Evolutionary conservation across 2,113 vertebrate species (phyloP).

Genomic region (Tragelaphus buxtoni): DNA sequence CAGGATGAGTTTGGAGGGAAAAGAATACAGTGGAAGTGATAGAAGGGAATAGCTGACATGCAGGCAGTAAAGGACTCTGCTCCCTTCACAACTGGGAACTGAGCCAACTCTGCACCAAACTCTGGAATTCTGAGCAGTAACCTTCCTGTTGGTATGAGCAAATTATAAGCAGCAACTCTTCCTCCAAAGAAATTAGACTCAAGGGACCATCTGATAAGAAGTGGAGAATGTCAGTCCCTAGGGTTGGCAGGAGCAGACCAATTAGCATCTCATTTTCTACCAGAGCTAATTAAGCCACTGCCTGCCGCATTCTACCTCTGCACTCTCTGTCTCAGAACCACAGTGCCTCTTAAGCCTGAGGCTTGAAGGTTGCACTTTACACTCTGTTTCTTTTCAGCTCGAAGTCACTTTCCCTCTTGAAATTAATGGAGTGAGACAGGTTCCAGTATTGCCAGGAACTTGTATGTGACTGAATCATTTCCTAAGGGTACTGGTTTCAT

Average conservation of each 20-base stretch:
- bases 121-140: not conserved
- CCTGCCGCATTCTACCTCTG: not conserved
- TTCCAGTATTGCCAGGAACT: not conserved
- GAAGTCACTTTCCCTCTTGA: not conserved
- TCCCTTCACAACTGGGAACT: not conserved
- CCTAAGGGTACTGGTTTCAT: not conserved
- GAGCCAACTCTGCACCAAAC: not conserved
- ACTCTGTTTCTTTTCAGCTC: not conserved
- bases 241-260: not conserved
- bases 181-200: not conserved
- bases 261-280: not conserved
- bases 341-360: not conserved
- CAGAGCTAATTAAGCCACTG: not conserved
- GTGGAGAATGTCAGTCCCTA: not conserved
- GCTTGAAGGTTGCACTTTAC: not conserved
- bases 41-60: not conserved
- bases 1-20: not conserved
- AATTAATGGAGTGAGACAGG: not conserved
- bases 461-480: not conserved
- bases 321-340: not conserved
- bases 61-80: not conserved
- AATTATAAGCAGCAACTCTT: not conserved
- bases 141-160: not conserved
- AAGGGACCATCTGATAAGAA: conserved; percentile 1
- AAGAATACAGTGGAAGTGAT: not conserved